Evolutionary conservation across 1,140 invertebrate species (phyloP).

Genomic region (Fopius arisanus): DNA sequence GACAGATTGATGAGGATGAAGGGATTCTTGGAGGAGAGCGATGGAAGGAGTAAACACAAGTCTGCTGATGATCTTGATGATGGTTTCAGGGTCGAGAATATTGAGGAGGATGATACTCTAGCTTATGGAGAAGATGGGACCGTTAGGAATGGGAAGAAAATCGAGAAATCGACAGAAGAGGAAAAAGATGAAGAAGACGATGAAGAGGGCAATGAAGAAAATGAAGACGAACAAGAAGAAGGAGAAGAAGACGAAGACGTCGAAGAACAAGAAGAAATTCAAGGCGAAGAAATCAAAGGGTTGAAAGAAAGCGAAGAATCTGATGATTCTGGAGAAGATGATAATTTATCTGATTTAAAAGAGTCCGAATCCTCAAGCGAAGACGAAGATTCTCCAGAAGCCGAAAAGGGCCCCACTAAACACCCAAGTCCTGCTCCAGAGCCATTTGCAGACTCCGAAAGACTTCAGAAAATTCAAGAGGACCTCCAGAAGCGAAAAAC

Average conservation of each 20-base stretch:
- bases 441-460: constrained; percentile 22
- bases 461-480: constrained; percentile 43
- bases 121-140: constrained; percentile 63
- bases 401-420: background rate
- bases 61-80: constrained; percentile 88
- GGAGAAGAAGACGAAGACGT: constrained; percentile 49
- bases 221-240: constrained; percentile 42
- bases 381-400: constrained; percentile 42
- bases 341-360: constrained; percentile 65
- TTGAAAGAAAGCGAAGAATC: constrained; percentile 44
- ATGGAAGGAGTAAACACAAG: constrained; percentile 56
- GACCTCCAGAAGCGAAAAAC: constrained; percentile 61
- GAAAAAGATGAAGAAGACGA: constrained; percentile 39
- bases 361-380: constrained; percentile 50
- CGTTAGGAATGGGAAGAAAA: constrained; percentile 46
- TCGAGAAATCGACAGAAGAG: constrained; percentile 43
- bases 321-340: constrained; percentile 43
- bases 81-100: constrained; percentile 68
- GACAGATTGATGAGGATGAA: constrained; percentile 81
- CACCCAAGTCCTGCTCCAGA: background rate
- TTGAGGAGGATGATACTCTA: constrained; percentile 53
- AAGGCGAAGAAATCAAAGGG: constrained; percentile 49
- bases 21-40: constrained; percentile 64
- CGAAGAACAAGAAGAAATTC: constrained; percentile 46
- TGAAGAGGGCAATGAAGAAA: constrained; percentile 41